Evolutionary conservation across 2,797 vertebrate species (phyloP).

Genomic region (Carcharodon carcharias): DNA sequence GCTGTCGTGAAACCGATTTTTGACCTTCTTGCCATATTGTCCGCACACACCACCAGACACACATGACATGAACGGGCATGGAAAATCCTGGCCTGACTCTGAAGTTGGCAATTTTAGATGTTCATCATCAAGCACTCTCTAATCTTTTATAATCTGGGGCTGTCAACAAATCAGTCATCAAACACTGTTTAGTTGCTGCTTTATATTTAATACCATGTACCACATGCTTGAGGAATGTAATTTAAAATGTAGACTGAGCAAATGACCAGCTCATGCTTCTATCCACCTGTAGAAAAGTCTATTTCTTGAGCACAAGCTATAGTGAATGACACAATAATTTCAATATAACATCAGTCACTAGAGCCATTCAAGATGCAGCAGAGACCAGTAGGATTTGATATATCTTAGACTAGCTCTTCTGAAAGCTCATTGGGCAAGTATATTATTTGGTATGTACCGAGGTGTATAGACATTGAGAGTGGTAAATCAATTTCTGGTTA

Average conservation of each 20-base stretch:
- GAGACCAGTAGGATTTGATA: background rate
- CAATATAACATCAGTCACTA: background rate
- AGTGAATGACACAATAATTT: background rate
- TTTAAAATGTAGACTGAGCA: background rate
- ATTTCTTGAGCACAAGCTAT: background rate
- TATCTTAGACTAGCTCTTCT: background rate
- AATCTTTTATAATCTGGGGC: background rate
- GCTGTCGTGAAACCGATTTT: too few species aligned
- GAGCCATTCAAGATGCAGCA: background rate
- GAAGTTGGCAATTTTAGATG: background rate
- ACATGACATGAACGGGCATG: too few species aligned
- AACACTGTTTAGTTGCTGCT: background rate
- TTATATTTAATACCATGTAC: background rate
- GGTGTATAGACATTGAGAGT: background rate
- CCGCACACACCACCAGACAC: too few species aligned
- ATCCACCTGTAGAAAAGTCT: background rate
- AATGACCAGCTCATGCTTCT: background rate
- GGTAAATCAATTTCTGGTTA: background rate
- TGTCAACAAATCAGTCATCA: background rate
- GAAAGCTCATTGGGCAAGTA: background rate
- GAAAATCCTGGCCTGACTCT: too few species aligned
- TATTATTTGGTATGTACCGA: background rate
- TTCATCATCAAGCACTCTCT: background rate
- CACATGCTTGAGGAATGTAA: background rate
- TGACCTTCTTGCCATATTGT: too few species aligned